Base-by-base conservation (phyloP, 2,888 invertebrate genomes). In the Macropis europaea region DNA sequence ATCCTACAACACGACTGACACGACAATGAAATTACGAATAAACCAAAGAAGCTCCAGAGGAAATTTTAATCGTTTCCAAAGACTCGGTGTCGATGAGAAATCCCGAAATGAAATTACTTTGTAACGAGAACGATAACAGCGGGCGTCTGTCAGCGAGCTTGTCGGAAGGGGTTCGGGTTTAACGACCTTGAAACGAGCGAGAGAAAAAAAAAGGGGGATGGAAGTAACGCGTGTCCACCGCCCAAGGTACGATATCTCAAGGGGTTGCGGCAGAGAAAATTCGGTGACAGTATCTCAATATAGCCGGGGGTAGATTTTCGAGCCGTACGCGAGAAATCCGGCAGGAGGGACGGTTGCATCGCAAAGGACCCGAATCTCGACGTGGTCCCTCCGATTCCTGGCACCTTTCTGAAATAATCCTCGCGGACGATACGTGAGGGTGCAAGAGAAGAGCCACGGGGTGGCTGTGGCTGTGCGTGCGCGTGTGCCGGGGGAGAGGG, bases 241-340 rank as follows among this genome's bases (percentile, higher is more conserved):
- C 62, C 61, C 62, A 56, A 62, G 73, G 69, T 54, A 54, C 36
- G 53, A 63, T n/a, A n/a, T 57, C 64, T 71, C 66, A 73, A 69
- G 72, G 68, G 79, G 62, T 66, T 62, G 63, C 63, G 56, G 47
- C 62, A 60, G 81, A 66, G 82, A 77, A 81, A 84, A 82, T 86
- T 85, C 76, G 85, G 79, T 79, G 83, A 83, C 83, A 77, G 84
- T 83, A 85, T 86, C 86, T 84, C 84, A 79, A 87, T 86, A 82
- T 82, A 85, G 83, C 83, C 84, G 60, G 81, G 82, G 82, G 86
- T n/a, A 83, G 80, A 82, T 83, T 81, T 78, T 73, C 73, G 73
- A 72, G 52, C n/a, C 73, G 68, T 52, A 66, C 64, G 67, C 54
- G 75, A 70, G 74, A 78, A 75, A 74, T 69, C 59, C 69, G n/a